Conservation (phyloP, 2,113 vertebrate species). For the Equus przewalskii region DNA sequence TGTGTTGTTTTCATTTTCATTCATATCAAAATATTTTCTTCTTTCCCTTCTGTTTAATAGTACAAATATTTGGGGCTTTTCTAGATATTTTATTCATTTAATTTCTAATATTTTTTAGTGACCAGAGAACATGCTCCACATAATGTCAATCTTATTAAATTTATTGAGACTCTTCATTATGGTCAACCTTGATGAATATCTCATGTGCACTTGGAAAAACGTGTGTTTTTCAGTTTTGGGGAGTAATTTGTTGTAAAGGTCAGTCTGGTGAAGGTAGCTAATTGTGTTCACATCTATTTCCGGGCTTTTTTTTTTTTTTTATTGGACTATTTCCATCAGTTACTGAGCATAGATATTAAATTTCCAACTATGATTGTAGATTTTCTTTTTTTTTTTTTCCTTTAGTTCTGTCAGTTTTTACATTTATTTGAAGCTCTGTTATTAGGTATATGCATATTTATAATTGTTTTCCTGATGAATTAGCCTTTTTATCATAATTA, state of each 20-base stretch:
- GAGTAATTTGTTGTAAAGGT: not conserved
- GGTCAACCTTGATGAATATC: not conserved
- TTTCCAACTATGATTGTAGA: not conserved
- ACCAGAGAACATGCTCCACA: not conserved
- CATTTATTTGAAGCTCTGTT: not conserved
- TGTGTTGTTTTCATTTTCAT: not conserved
- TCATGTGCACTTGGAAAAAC: not conserved
- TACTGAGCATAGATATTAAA: not conserved
- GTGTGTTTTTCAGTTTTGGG: not conserved
- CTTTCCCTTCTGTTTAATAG: not conserved
- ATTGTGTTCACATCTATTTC: not conserved
- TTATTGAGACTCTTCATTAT: not conserved
- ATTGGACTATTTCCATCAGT: not conserved
- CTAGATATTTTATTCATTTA: not conserved
- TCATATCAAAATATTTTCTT: not conserved
- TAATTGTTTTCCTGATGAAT: not conserved
- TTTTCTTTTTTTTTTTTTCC: not conserved
- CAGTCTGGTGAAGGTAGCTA: not conserved
- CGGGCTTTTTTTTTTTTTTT: not conserved
- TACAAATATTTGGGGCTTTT: not conserved
- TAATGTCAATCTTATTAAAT: not conserved
- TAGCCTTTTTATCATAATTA: not conserved
- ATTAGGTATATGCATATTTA: not conserved
- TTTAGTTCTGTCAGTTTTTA: not conserved
- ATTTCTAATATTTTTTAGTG: not conserved